Evolutionary conservation across 2,113 vertebrate genomes (phyloP).

Genomic region (Spermophilus dauricus): DNA sequence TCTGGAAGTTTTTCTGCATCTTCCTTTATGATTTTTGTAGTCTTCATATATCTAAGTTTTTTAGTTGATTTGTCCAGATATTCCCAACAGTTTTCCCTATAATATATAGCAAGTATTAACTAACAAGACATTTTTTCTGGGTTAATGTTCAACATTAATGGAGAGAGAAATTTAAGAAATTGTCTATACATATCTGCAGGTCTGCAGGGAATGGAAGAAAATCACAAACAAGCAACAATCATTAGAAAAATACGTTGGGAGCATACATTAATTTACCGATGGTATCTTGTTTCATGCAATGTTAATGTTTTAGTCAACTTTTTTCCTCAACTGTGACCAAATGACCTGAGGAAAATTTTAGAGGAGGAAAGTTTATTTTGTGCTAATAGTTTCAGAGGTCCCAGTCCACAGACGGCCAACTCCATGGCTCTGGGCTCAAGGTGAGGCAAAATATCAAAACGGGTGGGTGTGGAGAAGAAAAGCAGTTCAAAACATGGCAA

Average conservation of each 20-base stretch:
- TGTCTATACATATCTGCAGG: not conserved
- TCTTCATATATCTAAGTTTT: not conserved
- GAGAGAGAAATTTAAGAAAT: not conserved
- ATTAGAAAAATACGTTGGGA: not conserved
- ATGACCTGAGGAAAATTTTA: too few species aligned
- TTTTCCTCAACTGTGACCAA: too few species aligned
- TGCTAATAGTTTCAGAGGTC: too few species aligned
- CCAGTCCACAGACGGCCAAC: too few species aligned
- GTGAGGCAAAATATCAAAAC: too few species aligned
- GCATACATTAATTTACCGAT: not conserved
- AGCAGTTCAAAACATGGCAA: too few species aligned
- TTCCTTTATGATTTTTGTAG: not conserved
- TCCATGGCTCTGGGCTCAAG: too few species aligned
- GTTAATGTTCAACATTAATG: not conserved
- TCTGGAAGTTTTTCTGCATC: not conserved
- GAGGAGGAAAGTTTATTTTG: too few species aligned
- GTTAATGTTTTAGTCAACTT: not conserved
- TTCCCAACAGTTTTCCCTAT: not conserved
- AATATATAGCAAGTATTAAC: not conserved
- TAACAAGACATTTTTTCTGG: not conserved
- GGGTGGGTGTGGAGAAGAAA: too few species aligned
- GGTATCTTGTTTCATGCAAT: not conserved
- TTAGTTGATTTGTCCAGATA: not conserved
- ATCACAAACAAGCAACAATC: not conserved
- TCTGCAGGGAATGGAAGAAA: not conserved